phyloP scores from a whole-genome alignment of 2,113 vertebrate species.

The Halichoerus grypus region DNA sequence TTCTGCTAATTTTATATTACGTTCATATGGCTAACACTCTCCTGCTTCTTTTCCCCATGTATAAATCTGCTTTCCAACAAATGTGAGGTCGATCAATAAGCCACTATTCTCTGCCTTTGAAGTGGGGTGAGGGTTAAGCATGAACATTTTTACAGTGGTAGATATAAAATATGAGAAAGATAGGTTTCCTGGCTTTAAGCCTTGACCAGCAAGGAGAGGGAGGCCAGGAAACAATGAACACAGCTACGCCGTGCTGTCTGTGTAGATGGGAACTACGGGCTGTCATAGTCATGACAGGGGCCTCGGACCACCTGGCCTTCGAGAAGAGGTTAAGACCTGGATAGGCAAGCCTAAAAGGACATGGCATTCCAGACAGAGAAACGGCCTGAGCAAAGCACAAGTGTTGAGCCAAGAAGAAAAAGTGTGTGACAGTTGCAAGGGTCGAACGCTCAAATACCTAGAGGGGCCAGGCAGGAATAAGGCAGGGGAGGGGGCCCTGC shows the following conservation, averaged over 20 bases:
- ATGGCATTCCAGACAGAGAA: conserved; percentile 29
- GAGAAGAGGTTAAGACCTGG: not conserved
- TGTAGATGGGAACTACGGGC: no score
- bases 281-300: accelerated
- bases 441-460: not conserved
- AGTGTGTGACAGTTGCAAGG: conserved; percentile 23
- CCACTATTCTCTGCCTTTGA: not conserved
- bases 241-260: accelerated
- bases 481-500: not conserved
- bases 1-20: not conserved
- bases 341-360: not conserved
- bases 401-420: conserved; percentile 15
- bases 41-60: not conserved
- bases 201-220: not conserved
- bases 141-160: not conserved
- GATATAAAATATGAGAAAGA: not conserved
- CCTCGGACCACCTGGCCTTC: not conserved
- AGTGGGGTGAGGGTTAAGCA: not conserved
- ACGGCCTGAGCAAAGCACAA: not conserved
- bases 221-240: not conserved
- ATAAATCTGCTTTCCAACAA: not conserved
- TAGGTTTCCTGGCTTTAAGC: not conserved
- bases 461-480: not conserved
- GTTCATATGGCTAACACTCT: not conserved
- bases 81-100: not conserved